Base-by-base conservation (phyloP, 2,797 vertebrate species). In the Myoxocephalus aenaeus region DNA sequence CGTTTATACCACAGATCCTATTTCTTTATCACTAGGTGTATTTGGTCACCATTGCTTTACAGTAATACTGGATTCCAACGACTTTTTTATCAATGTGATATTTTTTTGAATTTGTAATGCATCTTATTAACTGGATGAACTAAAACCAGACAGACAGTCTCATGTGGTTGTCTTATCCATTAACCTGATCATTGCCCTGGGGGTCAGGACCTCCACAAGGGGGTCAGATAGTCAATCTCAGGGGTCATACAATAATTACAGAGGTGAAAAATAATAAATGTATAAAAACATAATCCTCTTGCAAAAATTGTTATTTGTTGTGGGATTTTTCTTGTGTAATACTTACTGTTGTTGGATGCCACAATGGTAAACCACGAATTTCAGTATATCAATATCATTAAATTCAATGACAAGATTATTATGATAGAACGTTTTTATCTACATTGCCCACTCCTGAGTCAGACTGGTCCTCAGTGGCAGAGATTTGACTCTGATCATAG, bases 401-500 rank as follows among this genome's bases (percentile, higher is more conserved):
- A 5, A 48, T 15, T 44, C 15, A 44, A 15, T 44, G 5, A 44
- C 14, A 17, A 44, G 42, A 17, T 18, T 0, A 8, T 10, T n/a
- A 11, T 44, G 10, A 69, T 2, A 12, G 2, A 62, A 5, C 7
- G 11, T 64, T 48, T 65, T 2, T 20, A 2, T 25, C 7, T 12
- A 15, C 40, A 20, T 15, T 5, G 1, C 14, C 25, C 7, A 36
- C 27, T 59, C 3, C 48, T 50, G 36, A 38, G 27, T 32, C 48
- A 29, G 27, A 61, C 15, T 36, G 12, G 27, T 69, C 51, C 20
- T 48, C 50, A 25, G 14, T 15, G 40, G 27, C 10, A 27, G 44
- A 40, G 46, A 76, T 61, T 65, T 80, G 0, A 68, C 48, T 70
- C 48, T 15, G 2, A 11, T 70, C 57, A 70, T 42, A 54, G 27